Base-by-base conservation (phyloP, 2,888 invertebrate genomes). In the Hirtodrosophila trivittata region DNA sequence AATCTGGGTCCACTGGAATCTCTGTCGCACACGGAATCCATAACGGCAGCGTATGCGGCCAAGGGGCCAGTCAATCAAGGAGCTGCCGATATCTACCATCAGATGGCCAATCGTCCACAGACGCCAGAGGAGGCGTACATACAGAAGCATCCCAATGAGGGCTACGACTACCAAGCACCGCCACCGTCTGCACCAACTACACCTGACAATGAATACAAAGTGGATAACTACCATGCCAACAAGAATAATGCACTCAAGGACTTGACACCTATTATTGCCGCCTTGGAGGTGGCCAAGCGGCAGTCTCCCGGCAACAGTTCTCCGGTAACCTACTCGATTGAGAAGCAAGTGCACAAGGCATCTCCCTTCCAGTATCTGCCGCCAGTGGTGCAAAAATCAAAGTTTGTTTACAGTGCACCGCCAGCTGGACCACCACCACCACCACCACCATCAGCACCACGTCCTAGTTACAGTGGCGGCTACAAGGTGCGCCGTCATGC, bases 41-140 rank as follows among this genome's bases (percentile, higher is more conserved):
- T 91, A 52, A 89, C 90, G 0, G 90, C 91, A 0, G 90, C 89
- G 2, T 90, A 89, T 68, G 87, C 77, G n/a, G 87, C 83, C 3
- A 73, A 60, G 21, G 58, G 65, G 0, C 62, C 56, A 7, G 16
- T 18, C 10, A 57, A 13, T 37, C 66, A 64, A 3, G 85, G 83
- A 38, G 81, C 89, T 7, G 82, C 89, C 0, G 90, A 89, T 56
- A 72, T 87, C 13, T 89, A 89, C 55, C 87, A 85, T 18, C 89
- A 90, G 75, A 88, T 89, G 89, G 88, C 85, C 25, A 90, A 87
- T 52, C 74, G 85, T 26, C 89, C 89, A 12, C 74, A 72, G 4
- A 74, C 86, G 0, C 33, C 75, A 1, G 89, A 89, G 62, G 89
- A 89, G 57, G 63, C 74, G 7, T 89, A 89, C 37, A 81, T 89